phyloP scores from a whole-genome alignment of 2,113 vertebrate species.

The Protomyctophum bolini region DNA sequence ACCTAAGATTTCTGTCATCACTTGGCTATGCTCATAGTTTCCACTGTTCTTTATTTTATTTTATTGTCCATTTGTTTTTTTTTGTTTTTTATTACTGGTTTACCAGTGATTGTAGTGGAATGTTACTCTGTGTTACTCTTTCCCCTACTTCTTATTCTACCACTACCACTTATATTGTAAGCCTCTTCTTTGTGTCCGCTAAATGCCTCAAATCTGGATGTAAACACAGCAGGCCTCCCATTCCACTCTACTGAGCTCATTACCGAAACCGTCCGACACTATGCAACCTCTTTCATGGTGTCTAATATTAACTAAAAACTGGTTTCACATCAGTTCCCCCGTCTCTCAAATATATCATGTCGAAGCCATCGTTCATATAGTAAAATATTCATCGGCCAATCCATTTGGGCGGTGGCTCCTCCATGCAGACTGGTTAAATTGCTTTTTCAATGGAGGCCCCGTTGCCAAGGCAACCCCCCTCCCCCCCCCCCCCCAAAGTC shows the following conservation, averaged over 20 bases:
- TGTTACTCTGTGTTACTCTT: too few relatives aligned
- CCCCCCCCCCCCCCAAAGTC: slow-evolving; percentile 31
- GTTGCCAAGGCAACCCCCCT: slow-evolving; percentile 63
- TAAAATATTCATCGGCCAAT: slow-evolving; percentile 43
- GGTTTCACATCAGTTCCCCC: background rate
- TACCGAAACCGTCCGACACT: slow-evolving; percentile 44
- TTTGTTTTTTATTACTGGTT: too few relatives aligned
- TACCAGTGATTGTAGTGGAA: too few relatives aligned
- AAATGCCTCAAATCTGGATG: slow-evolving; percentile 24
- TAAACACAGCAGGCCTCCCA: slow-evolving; percentile 37
- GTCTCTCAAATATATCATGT: slow-evolving; percentile 22
- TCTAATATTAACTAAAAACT: background rate
- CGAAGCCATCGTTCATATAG: slow-evolving; percentile 36
- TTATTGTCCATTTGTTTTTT: background rate
- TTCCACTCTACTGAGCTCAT: slow-evolving; percentile 30
- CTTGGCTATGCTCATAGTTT: too few relatives aligned
- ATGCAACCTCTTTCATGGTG: slow-evolving; percentile 25
- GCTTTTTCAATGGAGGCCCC: slow-evolving; percentile 53
- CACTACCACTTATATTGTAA: background rate
- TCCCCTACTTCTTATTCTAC: too few relatives aligned
- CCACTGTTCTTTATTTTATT: background rate
- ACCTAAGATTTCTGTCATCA: too few relatives aligned
- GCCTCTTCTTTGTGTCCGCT: background rate
- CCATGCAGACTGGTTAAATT: slow-evolving; percentile 58
- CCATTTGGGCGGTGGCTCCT: slow-evolving; percentile 33